These are phyloP conservation scores for Drosophila pseudotakahashii DNA, from an alignment of 2,888 invertebrate species.

Conservation along the genomic window DNA sequence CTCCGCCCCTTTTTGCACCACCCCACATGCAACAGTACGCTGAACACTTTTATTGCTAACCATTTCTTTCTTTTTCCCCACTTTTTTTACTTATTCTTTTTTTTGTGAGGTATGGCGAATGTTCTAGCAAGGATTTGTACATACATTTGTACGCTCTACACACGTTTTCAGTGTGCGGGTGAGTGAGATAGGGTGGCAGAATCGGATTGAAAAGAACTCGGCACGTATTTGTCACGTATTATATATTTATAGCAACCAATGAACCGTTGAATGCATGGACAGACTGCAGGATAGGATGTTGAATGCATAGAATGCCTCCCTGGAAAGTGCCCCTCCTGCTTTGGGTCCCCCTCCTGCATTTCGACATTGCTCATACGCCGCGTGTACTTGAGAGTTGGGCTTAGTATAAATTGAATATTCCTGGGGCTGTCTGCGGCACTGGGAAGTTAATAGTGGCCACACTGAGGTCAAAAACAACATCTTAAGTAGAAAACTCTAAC, in stretches of 20 bases:
- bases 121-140: constrained; percentile 70
- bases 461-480: constrained; percentile 5
- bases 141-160: constrained; percentile 40
- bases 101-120: constrained; percentile 48
- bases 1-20: constrained; percentile 7
- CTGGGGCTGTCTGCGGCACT: constrained; percentile 14
- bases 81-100: constrained; percentile 17
- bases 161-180: constrained; percentile 32
- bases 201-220: constrained; percentile 72
- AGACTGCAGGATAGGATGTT: constrained; percentile 39
- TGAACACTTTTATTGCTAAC: constrained; percentile 78
- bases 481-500: background rate
- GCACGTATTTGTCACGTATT: constrained; percentile 79
- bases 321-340: background rate
- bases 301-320: constrained; percentile 67
- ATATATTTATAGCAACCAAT: constrained; percentile 80
- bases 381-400: constrained; percentile 62
- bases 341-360: background rate
- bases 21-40: constrained; percentile 70
- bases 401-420: constrained; percentile 75
- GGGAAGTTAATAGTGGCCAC: background rate
- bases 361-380: constrained; percentile 74
- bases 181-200: background rate
- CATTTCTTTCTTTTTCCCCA: constrained; percentile 58
- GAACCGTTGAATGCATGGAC: constrained; percentile 77